phyloP scores from a whole-genome alignment of 1,140 invertebrate genomes.

The Pseudomyrmex gracilis region DNA sequence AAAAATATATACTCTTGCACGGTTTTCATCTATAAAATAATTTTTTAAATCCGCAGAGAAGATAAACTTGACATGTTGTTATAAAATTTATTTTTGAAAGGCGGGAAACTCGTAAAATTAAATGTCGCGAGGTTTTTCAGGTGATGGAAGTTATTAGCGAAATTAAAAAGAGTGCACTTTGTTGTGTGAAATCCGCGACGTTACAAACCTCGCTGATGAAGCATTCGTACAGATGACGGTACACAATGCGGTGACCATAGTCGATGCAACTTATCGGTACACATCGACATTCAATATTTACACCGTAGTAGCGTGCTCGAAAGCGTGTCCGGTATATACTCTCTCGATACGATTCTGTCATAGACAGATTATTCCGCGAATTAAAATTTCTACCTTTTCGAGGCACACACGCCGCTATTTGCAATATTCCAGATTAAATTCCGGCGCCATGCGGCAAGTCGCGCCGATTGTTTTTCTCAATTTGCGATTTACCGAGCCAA shows the following conservation, averaged over 20 bases:
- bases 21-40: neutral
- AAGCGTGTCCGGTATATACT: neutral
- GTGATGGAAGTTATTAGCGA: neutral
- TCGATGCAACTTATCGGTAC: slow-evolving; percentile 41
- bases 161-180: slow-evolving; percentile 15
- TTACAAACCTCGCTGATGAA: slow-evolving; percentile 14
- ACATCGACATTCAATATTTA: slow-evolving; percentile 62
- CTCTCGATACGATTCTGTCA: slow-evolving; percentile 48
- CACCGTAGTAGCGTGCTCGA: slow-evolving; percentile 27
- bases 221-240: slow-evolving; percentile 28
- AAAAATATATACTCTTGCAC: too few relatives aligned
- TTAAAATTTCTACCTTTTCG: slow-evolving; percentile 54
- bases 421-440: slow-evolving; percentile 72
- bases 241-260: slow-evolving; percentile 20
- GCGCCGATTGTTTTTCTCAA: slow-evolving; percentile 47
- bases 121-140: neutral
- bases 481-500: slow-evolving; percentile 61
- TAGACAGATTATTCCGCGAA: slow-evolving; percentile 44
- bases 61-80: neutral
- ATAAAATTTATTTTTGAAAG: neutral
- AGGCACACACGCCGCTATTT: slow-evolving; percentile 1
- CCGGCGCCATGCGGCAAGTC: slow-evolving; percentile 57
- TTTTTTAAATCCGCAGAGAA: neutral
- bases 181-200: neutral
- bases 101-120: neutral